Evolutionary conservation across 2,113 vertebrate species (phyloP).

Genomic region (Ctenodactylus gundi): DNA sequence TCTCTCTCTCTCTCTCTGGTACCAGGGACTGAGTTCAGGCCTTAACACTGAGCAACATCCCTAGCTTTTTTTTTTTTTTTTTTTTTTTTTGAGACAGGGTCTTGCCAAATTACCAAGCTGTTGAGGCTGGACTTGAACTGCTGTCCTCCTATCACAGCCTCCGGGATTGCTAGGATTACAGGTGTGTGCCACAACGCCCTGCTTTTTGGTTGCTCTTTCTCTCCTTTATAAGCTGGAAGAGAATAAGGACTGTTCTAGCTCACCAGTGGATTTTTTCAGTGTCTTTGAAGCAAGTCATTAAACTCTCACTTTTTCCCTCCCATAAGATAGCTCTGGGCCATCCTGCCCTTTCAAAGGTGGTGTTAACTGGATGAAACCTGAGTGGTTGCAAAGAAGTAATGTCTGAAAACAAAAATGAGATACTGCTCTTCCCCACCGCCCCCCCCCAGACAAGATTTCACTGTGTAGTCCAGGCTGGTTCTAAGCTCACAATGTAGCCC

Average conservation of each 20-base stretch:
- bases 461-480: too few relatives aligned
- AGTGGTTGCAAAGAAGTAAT: background rate
- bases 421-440: too few relatives aligned
- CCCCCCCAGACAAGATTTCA: too few relatives aligned
- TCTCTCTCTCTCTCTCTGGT: background rate
- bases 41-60: background rate
- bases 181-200: background rate
- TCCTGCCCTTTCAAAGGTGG: background rate
- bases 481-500: too few relatives aligned
- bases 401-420: background rate
- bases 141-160: background rate
- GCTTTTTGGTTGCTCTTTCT: background rate
- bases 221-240: background rate
- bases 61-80: background rate
- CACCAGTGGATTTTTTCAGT: background rate
- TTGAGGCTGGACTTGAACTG: background rate
- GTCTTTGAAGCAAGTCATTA: conserved; percentile 36
- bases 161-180: background rate
- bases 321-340: background rate
- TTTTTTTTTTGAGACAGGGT: background rate
- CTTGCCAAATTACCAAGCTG: background rate
- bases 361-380: conserved; percentile 5
- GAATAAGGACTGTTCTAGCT: background rate
- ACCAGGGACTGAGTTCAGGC: background rate
- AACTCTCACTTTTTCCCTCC: background rate